Conservation (phyloP, 2,113 vertebrate species). For the Gnathonemus longibarbis region DNA sequence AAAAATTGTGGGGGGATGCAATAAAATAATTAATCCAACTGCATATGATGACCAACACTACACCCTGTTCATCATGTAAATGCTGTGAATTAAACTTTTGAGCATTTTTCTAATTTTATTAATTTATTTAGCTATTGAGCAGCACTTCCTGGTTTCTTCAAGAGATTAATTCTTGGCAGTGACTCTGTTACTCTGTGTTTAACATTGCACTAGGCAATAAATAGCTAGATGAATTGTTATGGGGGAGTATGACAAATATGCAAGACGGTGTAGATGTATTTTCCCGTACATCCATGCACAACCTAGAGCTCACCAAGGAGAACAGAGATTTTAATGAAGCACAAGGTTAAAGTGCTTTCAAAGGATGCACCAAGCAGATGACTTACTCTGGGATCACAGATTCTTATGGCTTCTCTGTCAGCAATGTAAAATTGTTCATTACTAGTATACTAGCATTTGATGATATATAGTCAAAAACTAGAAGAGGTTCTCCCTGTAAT, state of each 20-base stretch:
- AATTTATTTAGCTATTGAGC: background rate
- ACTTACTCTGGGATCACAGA: background rate
- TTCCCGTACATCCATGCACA: background rate
- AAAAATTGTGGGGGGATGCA: background rate
- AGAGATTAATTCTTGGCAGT: constrained; percentile 43
- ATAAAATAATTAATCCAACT: background rate
- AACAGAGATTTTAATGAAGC: constrained; percentile 2
- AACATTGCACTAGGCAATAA: constrained; percentile 24
- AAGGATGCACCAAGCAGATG: background rate
- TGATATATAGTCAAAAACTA: background rate
- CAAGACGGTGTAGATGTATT: constrained; percentile 21
- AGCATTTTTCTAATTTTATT: background rate
- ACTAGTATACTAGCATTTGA: background rate
- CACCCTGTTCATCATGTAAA: background rate
- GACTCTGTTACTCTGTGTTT: constrained; percentile 44
- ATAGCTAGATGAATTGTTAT: constrained; percentile 39
- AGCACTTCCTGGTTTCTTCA: constrained; percentile 25
- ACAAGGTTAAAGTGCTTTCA: background rate
- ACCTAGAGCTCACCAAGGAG: background rate
- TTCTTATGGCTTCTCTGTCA: background rate
- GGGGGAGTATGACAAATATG: constrained; percentile 43
- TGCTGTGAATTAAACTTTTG: background rate
- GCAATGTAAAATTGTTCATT: background rate
- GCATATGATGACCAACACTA: background rate
- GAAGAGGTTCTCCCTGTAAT: background rate